Base-by-base conservation (phyloP, 2,113 vertebrate species). In the Ciconia boyciana region DNA sequence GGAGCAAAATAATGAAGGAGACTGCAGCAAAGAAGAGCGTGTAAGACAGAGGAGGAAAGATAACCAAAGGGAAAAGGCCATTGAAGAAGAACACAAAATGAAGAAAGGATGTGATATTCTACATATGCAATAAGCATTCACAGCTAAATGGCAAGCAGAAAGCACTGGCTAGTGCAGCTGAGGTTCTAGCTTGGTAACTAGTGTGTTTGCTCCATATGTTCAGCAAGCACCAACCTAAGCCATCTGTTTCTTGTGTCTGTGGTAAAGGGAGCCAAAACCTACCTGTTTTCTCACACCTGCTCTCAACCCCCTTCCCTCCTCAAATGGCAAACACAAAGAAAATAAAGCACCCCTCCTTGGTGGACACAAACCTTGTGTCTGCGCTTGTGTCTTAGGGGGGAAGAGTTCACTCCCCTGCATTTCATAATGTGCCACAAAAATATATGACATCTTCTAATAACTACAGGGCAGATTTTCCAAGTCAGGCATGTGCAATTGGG, bases 391-490 rank as follows among this genome's bases (percentile, higher is more conserved):
- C 83, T 80, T 43, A 19, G 8, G 13, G 39, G 46, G 61, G 6
- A 49, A 86, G 68, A 87, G 70, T 54, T 94, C 58, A 66, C 46
- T 29, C 19, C 11, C 26, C 31, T 24, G 41, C 1, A 1, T 62
- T 91, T 79, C 54, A 15, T 58, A 94, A 66, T 0, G 0, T 32
- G 43, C 65, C 69, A 89, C 62, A 72, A 92, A 95, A 90, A 94
- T 69, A 32, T 6, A 64, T 57, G 34, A 81, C 89, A 89, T 87
- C 82, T 83, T 80, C 78, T 91, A 43, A 75, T 76, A 91, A 81
- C 79, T 86, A 69, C 79, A 96, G 72, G 87, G 87, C 55, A 79
- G 79, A 92, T 89, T 94, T 93, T 95, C 71, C 49, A 92, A 96
- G 82, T 86, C 89, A 95, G 87, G 60, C 89, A 87, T 81, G 46